Evolutionary conservation across 2,113 vertebrate species (phyloP), one percentile per base, ranked within the genome.

Genomic region (Chamaetylas fuelleborni): DNA sequence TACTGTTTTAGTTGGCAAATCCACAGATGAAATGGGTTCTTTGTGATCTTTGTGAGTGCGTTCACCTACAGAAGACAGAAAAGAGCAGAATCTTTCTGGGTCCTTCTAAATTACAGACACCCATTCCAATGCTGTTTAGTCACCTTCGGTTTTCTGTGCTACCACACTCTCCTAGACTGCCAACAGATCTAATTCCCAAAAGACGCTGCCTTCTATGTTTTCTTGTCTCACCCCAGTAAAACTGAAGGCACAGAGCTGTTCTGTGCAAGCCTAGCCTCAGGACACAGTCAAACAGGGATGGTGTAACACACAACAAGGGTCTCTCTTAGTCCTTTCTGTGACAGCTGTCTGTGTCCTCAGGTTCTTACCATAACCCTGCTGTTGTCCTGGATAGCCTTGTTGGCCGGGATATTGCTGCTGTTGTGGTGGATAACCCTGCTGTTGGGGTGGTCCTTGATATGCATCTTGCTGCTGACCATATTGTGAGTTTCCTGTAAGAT

Each of bases 391-490:
- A 84, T 99, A 99, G 95, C 98, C 98, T 95, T 98, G 98, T 42
- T 98, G 98, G 60, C 98, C 97, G 40, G 98, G 96, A 64, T 98
- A 98, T 80, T 98, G 98, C 95, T 98, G 98, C 72, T 99, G 99
- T 26, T 99, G 99, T 18, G 98, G 98, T 12, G 99, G 98, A 50
- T 99, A 99, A 47, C 98, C 99, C 96, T 99, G 99, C 64, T 99
- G 99, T 64, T 99, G 99, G 16, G 99, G 98, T 16, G 99, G 99
- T 93, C 99, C 99, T 98, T 99, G 99, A 97, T 99, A 99, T 5
- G 99, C 98, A 92, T 99, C 99, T 96, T 99, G 99, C 95, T 99
- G 99, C 90, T 99, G 99, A 95, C 98, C 98, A 43, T 99, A 99
- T 60, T 99, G 99, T 3, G 99, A 96, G 64, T 99, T 99, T 97